These are phyloP conservation scores for Astropecten irregularis DNA, from an alignment of 53 echinoderm and acorn worm genomes.

Conservation along the genomic window DNA sequence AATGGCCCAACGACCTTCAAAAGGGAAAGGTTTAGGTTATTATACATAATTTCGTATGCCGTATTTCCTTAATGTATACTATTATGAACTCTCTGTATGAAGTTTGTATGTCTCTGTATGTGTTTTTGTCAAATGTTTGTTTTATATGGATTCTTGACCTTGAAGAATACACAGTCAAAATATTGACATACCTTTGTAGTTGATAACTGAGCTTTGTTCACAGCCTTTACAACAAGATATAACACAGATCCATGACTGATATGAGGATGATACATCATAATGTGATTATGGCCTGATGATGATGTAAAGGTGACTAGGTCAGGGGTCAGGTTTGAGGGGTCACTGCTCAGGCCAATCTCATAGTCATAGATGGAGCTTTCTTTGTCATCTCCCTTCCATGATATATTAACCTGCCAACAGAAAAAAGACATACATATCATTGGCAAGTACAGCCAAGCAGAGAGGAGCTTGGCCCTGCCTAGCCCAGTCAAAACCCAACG, in stretches of 20 bases:
- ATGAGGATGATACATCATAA: slow-evolving; percentile 51
- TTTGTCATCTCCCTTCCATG: slow-evolving; percentile 42
- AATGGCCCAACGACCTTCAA: slow-evolving; percentile 42
- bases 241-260: slow-evolving; percentile 53
- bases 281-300: slow-evolving; percentile 34
- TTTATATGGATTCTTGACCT: too few relatives aligned
- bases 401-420: slow-evolving; percentile 17
- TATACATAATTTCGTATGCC: background rate
- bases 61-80: too few relatives aligned
- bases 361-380: slow-evolving; percentile 56
- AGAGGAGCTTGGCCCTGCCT: background rate
- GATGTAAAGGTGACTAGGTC: slow-evolving; percentile 58
- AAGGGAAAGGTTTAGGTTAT: background rate
- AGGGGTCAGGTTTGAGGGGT: slow-evolving; percentile 8
- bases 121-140: too few relatives aligned
- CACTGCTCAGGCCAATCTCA: slow-evolving; percentile 51
- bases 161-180: too few relatives aligned
- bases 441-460: background rate
- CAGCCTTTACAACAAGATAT: slow-evolving; percentile 32
- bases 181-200: slow-evolving; percentile 39
- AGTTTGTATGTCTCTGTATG: too few relatives aligned
- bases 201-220: slow-evolving; percentile 55
- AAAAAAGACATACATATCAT: too few relatives aligned
- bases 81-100: too few relatives aligned
- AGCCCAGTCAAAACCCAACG: background rate